Evolutionary conservation across 2,113 vertebrate genomes (phyloP).

Genomic region (Boleophthalmus pectinirostris): DNA sequence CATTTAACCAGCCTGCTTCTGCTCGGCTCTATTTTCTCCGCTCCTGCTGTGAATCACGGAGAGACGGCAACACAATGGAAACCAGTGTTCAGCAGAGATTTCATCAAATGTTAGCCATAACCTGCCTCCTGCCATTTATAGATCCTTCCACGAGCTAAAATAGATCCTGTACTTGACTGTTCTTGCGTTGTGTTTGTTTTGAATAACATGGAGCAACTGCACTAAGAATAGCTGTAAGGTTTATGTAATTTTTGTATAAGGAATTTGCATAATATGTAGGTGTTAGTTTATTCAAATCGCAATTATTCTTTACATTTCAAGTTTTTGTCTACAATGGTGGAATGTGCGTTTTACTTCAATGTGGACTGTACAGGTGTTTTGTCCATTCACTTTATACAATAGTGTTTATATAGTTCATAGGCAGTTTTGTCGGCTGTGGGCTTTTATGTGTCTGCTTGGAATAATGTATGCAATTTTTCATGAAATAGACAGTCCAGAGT

Average conservation of each 20-base stretch:
- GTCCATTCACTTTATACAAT: neutral
- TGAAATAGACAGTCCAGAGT: too few species aligned
- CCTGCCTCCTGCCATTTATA: conserved; percentile 12
- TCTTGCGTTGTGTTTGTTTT: neutral
- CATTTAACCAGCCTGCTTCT: conserved; percentile 54
- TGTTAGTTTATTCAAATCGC: neutral
- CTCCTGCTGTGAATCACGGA: conserved; percentile 42
- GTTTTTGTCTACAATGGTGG: neutral
- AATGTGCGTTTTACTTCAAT: neutral
- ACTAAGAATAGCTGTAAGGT: neutral
- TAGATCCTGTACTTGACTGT: neutral
- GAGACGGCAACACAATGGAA: conserved; percentile 46
- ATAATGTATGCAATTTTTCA: too few species aligned
- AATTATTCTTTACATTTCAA: neutral
- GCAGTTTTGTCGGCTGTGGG: too few species aligned
- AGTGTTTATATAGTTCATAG: neutral
- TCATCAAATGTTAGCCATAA: conserved; percentile 16
- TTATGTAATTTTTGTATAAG: neutral
- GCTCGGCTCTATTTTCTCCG: conserved; percentile 57
- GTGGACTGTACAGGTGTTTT: too few species aligned
- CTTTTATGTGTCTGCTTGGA: too few species aligned
- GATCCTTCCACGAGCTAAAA: conserved; percentile 13
- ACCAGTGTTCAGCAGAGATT: conserved; percentile 23
- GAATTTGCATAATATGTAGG: conserved; percentile 1
- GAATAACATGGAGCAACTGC: neutral